Evolutionary conservation across 2,888 invertebrate species (phyloP), one percentile per base, ranked within the genome.

Genomic region (Eupithecia pulchellata): DNA sequence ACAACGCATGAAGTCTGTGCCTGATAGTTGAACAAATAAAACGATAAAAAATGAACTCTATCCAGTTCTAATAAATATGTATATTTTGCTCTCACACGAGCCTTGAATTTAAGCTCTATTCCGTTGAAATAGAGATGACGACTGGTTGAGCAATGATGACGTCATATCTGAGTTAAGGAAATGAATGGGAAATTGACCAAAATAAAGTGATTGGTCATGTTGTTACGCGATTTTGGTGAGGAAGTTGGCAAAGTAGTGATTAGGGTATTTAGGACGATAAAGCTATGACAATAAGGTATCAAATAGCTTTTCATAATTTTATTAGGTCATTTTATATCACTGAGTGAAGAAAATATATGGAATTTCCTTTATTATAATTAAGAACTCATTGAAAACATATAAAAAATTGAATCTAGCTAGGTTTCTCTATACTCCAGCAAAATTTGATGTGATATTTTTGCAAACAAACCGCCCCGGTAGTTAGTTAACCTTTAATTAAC

Each of bases 31-130:
- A 20, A 52, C 11, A 52, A 52, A 25, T 47, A 52, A 52, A 25
- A 13, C 52, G 4, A 52, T 52, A 52, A 17, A 57, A 57, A 29
- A 29, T 57, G 27, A 57, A 57, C 57, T 29, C 57, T 57, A 57
- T 57, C 27, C 29, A 17, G 14, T 29, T 29, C 8, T 8, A 2
- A 57, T 57, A 57, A 29, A 29, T 27, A 25, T 25, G 52, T 52
- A 13, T 25, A 25, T 52, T 52, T 13, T 13, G 4, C 20, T 17
- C 57, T 29, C 57, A 17, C 6, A 6, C 17, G 6, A 29, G 8
- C 57, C 11, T 57, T n/a, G n/a, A 29, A 14, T 2, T 57, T 57
- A 29, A 29, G 29, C 57, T 57, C 57, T 57, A 29, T 57, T 29
- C 29, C 57, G 13, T 57, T 29, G 17, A 2, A 17, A 57, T 57